Evolutionary conservation across 2,113 vertebrate genomes (phyloP), one percentile per base, ranked within the genome.

Genomic region (Camelus dromedarius): DNA sequence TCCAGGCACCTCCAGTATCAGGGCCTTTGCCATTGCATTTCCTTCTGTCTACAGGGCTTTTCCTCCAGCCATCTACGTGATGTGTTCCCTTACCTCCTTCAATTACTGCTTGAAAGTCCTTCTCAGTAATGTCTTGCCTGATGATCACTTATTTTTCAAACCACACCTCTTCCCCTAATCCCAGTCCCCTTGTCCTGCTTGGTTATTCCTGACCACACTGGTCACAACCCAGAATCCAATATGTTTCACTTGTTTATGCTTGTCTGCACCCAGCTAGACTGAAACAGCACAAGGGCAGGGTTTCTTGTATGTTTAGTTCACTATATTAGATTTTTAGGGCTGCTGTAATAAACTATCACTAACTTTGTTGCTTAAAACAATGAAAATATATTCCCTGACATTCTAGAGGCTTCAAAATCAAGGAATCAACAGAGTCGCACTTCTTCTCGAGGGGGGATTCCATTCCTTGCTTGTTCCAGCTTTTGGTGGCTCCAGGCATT

Each of bases 11-110:
- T 26, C 60, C 24, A 8, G 75, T 3, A 52, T 62, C 6, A 0
- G 1, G 3, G 54, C 18, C 30, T 11, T 7, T 26, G 22, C 50
- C 24, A 24, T 1, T 46, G 3, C 20, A 3, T 30, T 60, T 35
- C n/a, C 66, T 48, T 83, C 70, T 48, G 1, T 76, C 56, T 32
- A n/a, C 8, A 66, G 15, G 24, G n/a, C 2, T 85, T 54, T 52
- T 62, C 64, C 32, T 64, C 19, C 20, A 30, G 42, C 64, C 9
- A 60, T 8, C 15, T 54, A 10, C 3, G 2, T 0, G 2, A 28
- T 0, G 0, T 0, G 0, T 38, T 13, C 32, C 79, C 70, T 62
- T 8, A 11, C 15, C 5, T 58, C 28, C n/a, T 54, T 30, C n/a
- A 56, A 11, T 10, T 73, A 70, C 24, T 79, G 42, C 52, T 6